Evolutionary conservation across 2,888 invertebrate genomes (phyloP).

Genomic region (Smittia sp.): DNA sequence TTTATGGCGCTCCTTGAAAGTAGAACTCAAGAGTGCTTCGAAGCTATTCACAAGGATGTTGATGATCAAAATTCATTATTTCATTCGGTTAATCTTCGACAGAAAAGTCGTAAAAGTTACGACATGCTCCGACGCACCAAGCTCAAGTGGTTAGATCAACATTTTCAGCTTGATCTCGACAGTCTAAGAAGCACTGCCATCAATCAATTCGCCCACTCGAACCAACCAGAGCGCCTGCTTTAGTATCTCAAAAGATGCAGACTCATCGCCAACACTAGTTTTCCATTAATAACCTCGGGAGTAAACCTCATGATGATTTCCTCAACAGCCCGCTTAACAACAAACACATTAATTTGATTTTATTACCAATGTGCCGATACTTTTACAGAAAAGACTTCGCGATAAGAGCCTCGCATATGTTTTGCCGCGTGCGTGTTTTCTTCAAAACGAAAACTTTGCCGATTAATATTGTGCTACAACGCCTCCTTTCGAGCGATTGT

Average conservation of each 20-base stretch:
- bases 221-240: no score
- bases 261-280: no score
- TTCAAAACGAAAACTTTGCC: background rate
- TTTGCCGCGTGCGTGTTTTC: background rate
- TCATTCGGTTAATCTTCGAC: background rate
- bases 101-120: background rate
- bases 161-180: no score
- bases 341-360: slow-evolving; percentile 40
- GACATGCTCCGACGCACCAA: background rate
- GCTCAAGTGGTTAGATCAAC: no score
- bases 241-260: no score
- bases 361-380: slow-evolving; percentile 21
- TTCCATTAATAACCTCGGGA: no score
- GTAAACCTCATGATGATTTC: background rate
- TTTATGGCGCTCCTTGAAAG: no score
- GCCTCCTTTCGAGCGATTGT: no score
- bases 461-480: no score
- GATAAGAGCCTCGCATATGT: background rate
- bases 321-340: slow-evolving; percentile 1
- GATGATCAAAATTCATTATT: slow-evolving; percentile 21
- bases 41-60: background rate
- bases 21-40: background rate
- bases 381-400: background rate
- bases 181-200: no score
- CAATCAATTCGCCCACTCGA: no score